Evolutionary conservation across 64 coral and sea anemone genomes (phyloP), one percentile per base, ranked within the genome.

Genomic region (Astreopora myriophthalma): DNA sequence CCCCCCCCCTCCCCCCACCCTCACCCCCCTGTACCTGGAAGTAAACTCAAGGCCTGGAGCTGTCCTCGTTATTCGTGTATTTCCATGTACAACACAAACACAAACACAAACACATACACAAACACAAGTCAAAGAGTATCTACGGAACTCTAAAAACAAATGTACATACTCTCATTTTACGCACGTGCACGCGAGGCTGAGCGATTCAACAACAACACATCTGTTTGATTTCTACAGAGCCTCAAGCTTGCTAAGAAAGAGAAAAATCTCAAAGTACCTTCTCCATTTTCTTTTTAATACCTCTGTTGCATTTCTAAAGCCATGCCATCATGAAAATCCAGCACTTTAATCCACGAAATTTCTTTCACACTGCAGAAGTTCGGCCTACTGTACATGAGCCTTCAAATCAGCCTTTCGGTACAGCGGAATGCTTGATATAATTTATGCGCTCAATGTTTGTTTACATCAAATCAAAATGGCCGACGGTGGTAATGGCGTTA

Each of bases 401-500:
- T 25, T 38, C 88, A 49, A 28, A 2, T 48, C 71, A 73, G 55
- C 1, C 39, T 39, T 36, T 35, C 4, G n/a, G 24, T 12, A 66
- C 92, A 87, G 95, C 95, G 87, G 79, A 8, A 9, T 35, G 1
- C 20, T n/a, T 35, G 1, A 37, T n/a, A n/a, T 65, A 69, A 48
- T 48, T 67, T 57, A 86, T 92, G 80, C 77, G 52, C 48, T 16
- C 34, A 32, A 10, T 61, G 52, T 96, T 89, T 96, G 95, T 96
- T 90, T 87, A 91, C 95, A 96, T 96, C 91, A 96, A 91, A 75
- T 69, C 48, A 96, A 88, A 80, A 96, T 96, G 95, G 87, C 87
- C 27, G 95, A 83, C 8, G 74, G 79, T 12, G 34, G 30, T 9
- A 88, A 20, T 31, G 31, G 16, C 37, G 74, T 11, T 26, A 34